phyloP scores from a whole-genome alignment of 2,797 vertebrate genomes.

The Falco biarmicus region DNA sequence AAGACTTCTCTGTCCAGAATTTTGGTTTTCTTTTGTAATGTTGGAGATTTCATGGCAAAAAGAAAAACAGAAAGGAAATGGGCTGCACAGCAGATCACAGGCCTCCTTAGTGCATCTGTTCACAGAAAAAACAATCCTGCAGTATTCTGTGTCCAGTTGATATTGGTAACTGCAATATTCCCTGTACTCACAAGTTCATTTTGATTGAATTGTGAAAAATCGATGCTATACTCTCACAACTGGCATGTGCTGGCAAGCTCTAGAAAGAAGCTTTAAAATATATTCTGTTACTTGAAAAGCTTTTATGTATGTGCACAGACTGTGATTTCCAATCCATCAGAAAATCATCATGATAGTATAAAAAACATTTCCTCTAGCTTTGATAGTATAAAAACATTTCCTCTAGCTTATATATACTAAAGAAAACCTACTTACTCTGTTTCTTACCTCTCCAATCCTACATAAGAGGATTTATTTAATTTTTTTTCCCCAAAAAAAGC shows the following conservation, averaged over 20 bases:
- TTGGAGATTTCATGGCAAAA: background rate
- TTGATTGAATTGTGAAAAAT: background rate
- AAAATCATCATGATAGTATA: background rate
- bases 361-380: background rate
- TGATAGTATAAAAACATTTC: background rate
- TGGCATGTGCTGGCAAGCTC: background rate
- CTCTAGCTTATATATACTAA: background rate
- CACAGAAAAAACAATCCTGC: background rate
- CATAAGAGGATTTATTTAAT: background rate
- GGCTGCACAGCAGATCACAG: background rate
- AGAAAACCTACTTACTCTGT: background rate
- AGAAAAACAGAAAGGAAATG: background rate
- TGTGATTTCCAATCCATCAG: background rate
- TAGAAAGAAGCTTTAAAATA: background rate
- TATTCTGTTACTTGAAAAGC: background rate
- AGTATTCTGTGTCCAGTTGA: background rate
- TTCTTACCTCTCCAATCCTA: background rate
- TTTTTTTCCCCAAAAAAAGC: background rate
- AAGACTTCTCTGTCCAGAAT: background rate
- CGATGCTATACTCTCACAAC: background rate
- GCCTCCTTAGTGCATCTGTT: background rate
- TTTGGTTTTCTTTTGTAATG: background rate
- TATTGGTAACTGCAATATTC: background rate
- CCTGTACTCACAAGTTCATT: background rate
- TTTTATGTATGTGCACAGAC: background rate